Evolutionary conservation across 2,888 invertebrate genomes (phyloP).

Genomic region (Tiliacea aurago): DNA sequence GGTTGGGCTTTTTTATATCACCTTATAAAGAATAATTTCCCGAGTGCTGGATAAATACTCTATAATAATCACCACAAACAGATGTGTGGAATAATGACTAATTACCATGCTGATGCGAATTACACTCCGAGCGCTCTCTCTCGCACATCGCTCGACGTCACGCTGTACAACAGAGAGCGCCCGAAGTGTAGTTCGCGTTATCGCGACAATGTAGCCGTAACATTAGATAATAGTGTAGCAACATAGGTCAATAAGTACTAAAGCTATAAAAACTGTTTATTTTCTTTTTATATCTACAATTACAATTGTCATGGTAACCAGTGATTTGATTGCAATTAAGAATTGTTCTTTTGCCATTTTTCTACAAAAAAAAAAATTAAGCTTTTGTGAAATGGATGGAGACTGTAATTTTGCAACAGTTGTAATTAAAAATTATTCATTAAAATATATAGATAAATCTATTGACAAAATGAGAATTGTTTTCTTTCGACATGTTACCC

Average conservation of each 20-base stretch:
- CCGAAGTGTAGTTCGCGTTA: too few species aligned
- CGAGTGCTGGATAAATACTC: not conserved
- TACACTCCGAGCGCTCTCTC: too few species aligned
- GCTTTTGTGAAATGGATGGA: constrained; percentile 80
- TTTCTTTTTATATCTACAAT: constrained; percentile 46
- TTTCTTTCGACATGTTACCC: constrained; percentile 66
- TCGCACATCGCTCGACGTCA: too few species aligned
- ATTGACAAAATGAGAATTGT: constrained; percentile 86
- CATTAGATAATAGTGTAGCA: not conserved
- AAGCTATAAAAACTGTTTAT: constrained; percentile 36
- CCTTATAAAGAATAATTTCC: not conserved
- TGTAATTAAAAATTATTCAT: constrained; percentile 90
- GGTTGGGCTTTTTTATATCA: not conserved
- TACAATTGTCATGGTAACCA: constrained; percentile 62
- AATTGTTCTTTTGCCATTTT: constrained; percentile 83
- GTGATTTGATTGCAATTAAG: constrained; percentile 83
- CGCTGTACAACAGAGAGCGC: too few species aligned
- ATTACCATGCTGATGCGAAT: not conserved
- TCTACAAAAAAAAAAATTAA: constrained; percentile 75
- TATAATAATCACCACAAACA: not conserved
- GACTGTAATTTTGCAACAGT: constrained; percentile 86
- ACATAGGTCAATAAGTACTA: constrained; percentile 43
- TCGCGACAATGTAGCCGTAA: too few species aligned
- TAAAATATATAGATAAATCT: constrained; percentile 91
- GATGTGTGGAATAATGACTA: not conserved